phyloP scores from a whole-genome alignment of 2,888 invertebrate genomes.

The Yponomeuta malinellus region DNA sequence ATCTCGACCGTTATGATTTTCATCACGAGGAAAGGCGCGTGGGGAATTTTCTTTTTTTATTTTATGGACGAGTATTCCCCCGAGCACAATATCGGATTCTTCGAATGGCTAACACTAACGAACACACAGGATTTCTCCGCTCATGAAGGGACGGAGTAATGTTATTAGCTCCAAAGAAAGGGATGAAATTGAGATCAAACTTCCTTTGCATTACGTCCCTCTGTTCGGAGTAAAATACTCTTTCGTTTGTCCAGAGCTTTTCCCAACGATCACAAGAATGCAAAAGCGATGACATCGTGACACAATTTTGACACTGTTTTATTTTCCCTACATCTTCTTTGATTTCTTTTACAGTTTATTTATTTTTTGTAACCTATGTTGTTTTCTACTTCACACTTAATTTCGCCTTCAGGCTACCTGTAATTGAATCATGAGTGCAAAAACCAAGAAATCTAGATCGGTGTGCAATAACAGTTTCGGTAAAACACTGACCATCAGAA shows the following conservation, averaged over 20 bases:
- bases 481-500: background rate
- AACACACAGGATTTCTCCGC: conserved; percentile 5
- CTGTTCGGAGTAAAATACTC: no score
- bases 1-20: conserved; percentile 30
- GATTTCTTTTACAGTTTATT: background rate
- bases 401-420: background rate
- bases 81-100: conserved; percentile 24
- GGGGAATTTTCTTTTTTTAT: conserved; percentile 28
- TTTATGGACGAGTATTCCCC: conserved; percentile 22
- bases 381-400: background rate
- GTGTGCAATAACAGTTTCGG: background rate
- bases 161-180: background rate
- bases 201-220: background rate
- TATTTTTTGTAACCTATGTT: background rate
- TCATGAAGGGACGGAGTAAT: background rate
- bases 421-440: background rate
- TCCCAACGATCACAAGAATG: background rate
- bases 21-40: conserved; percentile 25
- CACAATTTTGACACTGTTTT: background rate
- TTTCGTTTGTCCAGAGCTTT: no score
- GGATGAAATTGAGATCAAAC: conserved; percentile 1
- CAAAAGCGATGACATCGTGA: background rate
- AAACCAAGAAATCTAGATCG: background rate
- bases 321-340: background rate
- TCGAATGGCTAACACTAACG: conserved; percentile 14